Evolutionary conservation across 1,140 invertebrate species (phyloP), one percentile per base, ranked within the genome.

Genomic region (Drosophila ercepeae): DNA sequence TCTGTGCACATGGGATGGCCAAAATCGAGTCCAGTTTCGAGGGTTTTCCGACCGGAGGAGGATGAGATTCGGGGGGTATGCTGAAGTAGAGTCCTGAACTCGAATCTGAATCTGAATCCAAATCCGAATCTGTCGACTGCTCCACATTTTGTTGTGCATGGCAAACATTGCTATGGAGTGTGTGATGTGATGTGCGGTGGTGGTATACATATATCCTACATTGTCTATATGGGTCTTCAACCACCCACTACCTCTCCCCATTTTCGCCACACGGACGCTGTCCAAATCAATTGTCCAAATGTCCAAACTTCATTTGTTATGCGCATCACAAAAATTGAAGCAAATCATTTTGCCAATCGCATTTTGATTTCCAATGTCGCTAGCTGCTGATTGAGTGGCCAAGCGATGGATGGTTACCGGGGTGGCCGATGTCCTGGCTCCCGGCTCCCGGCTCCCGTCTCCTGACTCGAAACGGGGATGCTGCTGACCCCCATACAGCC

Each of bases 241-340:
- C 27, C 41, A 11, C 29, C 29, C 2, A 9, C 14, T 42, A 11
- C 42, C 16, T 6, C 23, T 42, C 29, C n/a, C 60, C 34, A 29
- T 36, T 55, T 32, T 32, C 50, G 63, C 36, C 63, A 44, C 59
- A 74, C 76, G 72, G 55, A 72, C 19, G 61, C 68, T 72, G 75
- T 83, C 76, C 77, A 82, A 86, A 86, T 88, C 81, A 86, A 88
- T 88, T 88, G 76, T 86, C 82, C 81, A 77, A 81, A 81, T 81
- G 82, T 86, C 81, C 82, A 86, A 88, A 86, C 82, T 86, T 86
- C 82, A 86, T 86, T 86, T 86, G 77, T 82, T 88, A 86, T 86
- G 73, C 82, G 82, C 82, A 86, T 86, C 82, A 86, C 82, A 86
- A 86, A 86, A 86, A 88, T 88, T 86, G 69, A 88, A 86, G 82